phyloP scores from a whole-genome alignment of 2,888 invertebrate species.

The Acleris literana region DNA sequence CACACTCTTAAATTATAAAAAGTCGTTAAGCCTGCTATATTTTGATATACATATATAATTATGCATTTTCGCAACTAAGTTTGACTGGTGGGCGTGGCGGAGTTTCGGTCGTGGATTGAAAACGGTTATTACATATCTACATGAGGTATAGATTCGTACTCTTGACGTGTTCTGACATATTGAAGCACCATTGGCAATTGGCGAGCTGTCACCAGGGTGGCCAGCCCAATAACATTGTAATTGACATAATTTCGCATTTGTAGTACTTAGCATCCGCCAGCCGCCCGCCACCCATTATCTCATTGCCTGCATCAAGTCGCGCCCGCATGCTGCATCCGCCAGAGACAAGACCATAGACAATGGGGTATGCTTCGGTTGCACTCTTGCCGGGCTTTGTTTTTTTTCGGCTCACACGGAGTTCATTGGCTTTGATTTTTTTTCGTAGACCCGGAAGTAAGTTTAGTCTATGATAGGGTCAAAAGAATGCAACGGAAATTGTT shows the following conservation, averaged over 20 bases:
- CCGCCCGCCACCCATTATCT: slow-evolving; percentile 63
- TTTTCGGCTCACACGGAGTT: slow-evolving; percentile 52
- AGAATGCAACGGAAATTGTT: slow-evolving; percentile 9
- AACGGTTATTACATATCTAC: too few relatives aligned
- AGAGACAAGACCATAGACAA: slow-evolving; percentile 68
- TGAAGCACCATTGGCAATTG: not conserved
- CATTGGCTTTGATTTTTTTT: slow-evolving; percentile 34
- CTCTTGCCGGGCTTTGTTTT: slow-evolving; percentile 54
- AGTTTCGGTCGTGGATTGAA: too few relatives aligned
- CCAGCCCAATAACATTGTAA: slow-evolving; percentile 25
- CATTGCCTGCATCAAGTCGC: slow-evolving; percentile 58
- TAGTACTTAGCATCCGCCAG: slow-evolving; percentile 42
- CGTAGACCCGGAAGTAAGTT: slow-evolving; percentile 19
- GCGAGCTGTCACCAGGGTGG: slow-evolving; percentile 17
- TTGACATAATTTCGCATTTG: slow-evolving; percentile 37
- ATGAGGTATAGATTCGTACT: too few relatives aligned
- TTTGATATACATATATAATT: too few relatives aligned
- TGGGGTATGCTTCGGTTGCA: slow-evolving; percentile 55
- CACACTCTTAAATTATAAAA: too few relatives aligned
- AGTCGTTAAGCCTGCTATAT: too few relatives aligned
- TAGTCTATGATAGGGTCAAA: slow-evolving; percentile 1
- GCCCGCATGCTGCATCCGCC: slow-evolving; percentile 46
- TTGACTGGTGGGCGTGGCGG: too few relatives aligned
- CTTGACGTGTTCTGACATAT: too few relatives aligned
- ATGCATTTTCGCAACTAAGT: too few relatives aligned